Evolutionary conservation across 2,797 vertebrate species (phyloP), one percentile per base, ranked within the genome.

Genomic region (Hydrolagus colliei): DNA sequence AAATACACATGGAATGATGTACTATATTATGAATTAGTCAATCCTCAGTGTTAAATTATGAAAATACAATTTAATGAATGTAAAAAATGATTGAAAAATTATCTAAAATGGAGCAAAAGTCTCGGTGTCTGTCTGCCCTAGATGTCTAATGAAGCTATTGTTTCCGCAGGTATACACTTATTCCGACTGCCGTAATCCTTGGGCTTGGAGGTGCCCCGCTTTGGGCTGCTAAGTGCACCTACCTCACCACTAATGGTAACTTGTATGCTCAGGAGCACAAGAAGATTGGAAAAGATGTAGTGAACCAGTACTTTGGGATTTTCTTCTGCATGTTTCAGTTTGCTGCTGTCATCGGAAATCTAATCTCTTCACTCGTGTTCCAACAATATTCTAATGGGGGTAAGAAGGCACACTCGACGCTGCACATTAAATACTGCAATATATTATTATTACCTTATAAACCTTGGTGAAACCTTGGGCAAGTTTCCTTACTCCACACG

Each of bases 251-350:
- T 86, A 88, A 91, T 77, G 97, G 97, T 2, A 96, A 95, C 86
- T 0, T 0, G 0, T 93, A 94, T 0, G 96, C 95, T 0, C 75
- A 90, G 72, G 92, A 89, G 78, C 89, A 90, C 0, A 93, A 93
- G 7, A 94, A 95, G 85, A 91, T 85, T 18, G 91, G 92, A 86
- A 91, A 92, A 8, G 95, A 98, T 1, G 41, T 97, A 84, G 95
- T 99, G 89, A 98, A 92, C 93, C 94, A 95, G 13, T 98, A 97
- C 88, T 99, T 99, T 9, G 97, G 97, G 86, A 88, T 97, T 89
- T 99, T 99, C 93, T 99, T 98, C 86, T 94, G 98, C 88, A 92
- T 99, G 86, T 97, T 96, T 84, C 98, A 98, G 91, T 97, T 96
- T 0, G 95, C 97, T 0, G 95, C 94, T 0, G 94, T 98, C 73